phyloP scores from a whole-genome alignment of 2,797 vertebrate genomes.

The Orientallactaga sibirica region DNA sequence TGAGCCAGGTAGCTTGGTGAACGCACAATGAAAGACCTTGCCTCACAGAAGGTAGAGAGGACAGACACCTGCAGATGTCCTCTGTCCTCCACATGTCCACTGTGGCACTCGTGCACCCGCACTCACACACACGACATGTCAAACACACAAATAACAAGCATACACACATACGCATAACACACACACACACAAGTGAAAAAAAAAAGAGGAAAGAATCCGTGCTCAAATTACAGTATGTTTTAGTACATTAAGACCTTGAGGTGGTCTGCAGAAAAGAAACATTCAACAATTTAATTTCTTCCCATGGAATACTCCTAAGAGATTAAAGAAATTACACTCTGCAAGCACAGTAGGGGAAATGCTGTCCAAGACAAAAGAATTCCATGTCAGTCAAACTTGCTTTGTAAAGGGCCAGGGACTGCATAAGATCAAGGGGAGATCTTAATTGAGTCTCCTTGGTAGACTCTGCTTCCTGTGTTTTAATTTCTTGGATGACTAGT shows the following conservation, averaged over 20 bases:
- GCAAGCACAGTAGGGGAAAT: background rate
- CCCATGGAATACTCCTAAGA: background rate
- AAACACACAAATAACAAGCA: too few species aligned
- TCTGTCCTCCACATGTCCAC: too few species aligned
- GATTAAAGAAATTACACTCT: constrained; percentile 27
- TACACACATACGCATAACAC: too few species aligned
- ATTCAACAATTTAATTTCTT: constrained; percentile 18
- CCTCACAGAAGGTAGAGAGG: too few species aligned
- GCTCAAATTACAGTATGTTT: background rate
- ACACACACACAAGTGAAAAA: background rate
- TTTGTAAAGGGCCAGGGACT: background rate
- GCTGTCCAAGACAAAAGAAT: constrained; percentile 42
- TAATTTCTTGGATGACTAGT: constrained; percentile 78
- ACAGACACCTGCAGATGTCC: too few species aligned
- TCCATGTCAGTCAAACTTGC: constrained; percentile 9
- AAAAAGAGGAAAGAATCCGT: background rate
- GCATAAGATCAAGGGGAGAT: constrained; percentile 50
- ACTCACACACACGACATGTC: too few species aligned
- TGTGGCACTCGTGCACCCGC: too few species aligned
- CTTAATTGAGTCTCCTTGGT: constrained; percentile 52
- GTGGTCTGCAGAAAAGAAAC: constrained; percentile 39
- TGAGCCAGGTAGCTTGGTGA: too few species aligned
- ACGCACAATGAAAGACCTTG: too few species aligned
- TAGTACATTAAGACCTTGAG: background rate
- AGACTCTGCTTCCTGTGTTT: constrained; percentile 58